A percentile compares a stretch with the other conserved stretches of the same genome.
phyloP scores from a whole-genome alignment of 2,888 invertebrate genomes.

The Tuta absoluta region DNA sequence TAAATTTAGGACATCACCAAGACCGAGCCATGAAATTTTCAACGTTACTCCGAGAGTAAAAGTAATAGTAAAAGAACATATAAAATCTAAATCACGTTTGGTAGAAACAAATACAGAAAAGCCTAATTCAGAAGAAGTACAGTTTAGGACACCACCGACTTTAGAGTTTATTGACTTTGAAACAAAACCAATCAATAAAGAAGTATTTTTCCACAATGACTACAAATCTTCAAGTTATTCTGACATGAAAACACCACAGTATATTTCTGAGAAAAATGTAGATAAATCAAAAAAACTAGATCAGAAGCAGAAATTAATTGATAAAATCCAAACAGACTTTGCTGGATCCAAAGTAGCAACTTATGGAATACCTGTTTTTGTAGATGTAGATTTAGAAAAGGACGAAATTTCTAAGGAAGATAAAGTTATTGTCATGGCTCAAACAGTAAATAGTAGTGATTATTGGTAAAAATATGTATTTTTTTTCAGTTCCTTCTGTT shows the following conservation, averaged over 20 bases:
- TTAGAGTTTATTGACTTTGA: constrained; percentile 59
- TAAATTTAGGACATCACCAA: background rate
- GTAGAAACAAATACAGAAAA: constrained; percentile 32
- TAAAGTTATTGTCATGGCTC: constrained; percentile 44
- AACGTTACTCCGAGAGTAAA: constrained; percentile 25
- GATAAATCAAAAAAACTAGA: constrained; percentile 30
- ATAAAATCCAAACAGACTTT: constrained; percentile 58
- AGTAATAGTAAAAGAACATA: constrained; percentile 18
- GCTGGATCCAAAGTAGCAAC: constrained; percentile 65
- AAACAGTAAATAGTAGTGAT: constrained; percentile 40
- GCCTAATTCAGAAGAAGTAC: constrained; percentile 35
- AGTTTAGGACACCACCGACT: constrained; percentile 51
- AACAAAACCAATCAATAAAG: constrained; percentile 51
- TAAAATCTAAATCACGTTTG: background rate
- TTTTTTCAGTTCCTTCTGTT: background rate
- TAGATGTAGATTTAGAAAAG: background rate
- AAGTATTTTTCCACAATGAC: constrained; percentile 28
- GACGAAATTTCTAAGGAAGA: constrained; percentile 32
- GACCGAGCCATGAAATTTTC: too few relatives aligned
- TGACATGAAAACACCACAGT: constrained; percentile 35
- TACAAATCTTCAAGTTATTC: constrained; percentile 43
- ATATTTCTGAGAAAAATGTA: constrained; percentile 31
- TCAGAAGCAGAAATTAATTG: constrained; percentile 31
- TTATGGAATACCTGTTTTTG: constrained; percentile 43
- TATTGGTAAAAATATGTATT: constrained; percentile 26